A percentile compares a stretch with the other conserved stretches of the same genome.
These are phyloP conservation scores for Passerculus sandwichensis DNA, from an alignment of 2,797 vertebrate species.

Conservation along the genomic window DNA sequence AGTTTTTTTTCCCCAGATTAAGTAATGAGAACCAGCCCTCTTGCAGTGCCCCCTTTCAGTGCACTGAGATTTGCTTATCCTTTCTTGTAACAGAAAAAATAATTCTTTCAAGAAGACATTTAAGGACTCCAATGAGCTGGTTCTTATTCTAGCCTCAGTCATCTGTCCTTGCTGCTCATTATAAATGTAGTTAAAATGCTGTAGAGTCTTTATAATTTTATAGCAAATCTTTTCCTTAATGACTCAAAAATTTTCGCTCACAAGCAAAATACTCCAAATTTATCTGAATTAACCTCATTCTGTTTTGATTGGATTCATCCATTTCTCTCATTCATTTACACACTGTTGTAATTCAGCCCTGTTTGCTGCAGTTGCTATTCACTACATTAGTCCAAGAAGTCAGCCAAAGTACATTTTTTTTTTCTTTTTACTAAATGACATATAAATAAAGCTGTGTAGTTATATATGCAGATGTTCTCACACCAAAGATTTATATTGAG, in stretches of 20 bases:
- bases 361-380: background rate
- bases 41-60: background rate
- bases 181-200: background rate
- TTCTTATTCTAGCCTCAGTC: background rate
- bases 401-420: background rate
- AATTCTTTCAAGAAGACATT: background rate
- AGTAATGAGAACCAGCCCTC: background rate
- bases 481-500: background rate
- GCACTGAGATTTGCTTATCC: background rate
- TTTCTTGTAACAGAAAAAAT: background rate
- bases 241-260: background rate
- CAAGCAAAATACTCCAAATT: background rate
- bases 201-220: background rate
- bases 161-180: background rate
- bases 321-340: background rate
- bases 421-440: background rate
- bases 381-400: background rate
- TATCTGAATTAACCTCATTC: background rate
- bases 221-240: background rate
- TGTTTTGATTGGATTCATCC: background rate
- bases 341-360: background rate
- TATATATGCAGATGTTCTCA: background rate
- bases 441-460: background rate
- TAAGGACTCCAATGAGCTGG: background rate
- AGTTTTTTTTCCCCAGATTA: background rate